phyloP scores from a whole-genome alignment of 2,113 vertebrate species.

The Tonatia bakeri region DNA sequence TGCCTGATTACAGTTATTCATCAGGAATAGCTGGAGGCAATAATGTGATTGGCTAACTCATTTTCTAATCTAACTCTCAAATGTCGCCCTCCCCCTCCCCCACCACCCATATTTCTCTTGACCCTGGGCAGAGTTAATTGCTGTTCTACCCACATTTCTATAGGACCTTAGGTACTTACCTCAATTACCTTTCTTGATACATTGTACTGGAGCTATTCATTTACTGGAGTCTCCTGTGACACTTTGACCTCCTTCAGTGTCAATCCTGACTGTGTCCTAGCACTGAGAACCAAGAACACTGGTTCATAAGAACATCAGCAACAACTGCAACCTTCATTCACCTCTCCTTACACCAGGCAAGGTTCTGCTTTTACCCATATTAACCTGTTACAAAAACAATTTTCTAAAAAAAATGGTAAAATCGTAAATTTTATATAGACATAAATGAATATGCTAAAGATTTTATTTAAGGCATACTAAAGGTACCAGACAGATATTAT shows the following conservation, averaged over 20 bases:
- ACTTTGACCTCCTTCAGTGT: slow-evolving; percentile 32
- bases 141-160: background rate
- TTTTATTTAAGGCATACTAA: background rate
- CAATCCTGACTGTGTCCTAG: background rate
- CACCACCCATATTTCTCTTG: slow-evolving; percentile 6
- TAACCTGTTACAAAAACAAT: background rate
- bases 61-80: background rate
- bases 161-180: background rate
- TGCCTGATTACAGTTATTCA: slow-evolving; percentile 51
- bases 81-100: background rate
- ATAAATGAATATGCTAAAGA: background rate
- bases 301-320: background rate
- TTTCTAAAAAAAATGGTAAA: background rate
- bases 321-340: background rate
- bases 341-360: background rate
- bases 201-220: slow-evolving; percentile 7
- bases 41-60: slow-evolving; percentile 1
- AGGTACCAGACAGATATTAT: background rate
- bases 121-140: background rate
- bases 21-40: background rate
- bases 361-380: background rate
- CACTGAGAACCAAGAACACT: background rate
- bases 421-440: background rate
- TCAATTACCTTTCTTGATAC: slow-evolving; percentile 46
- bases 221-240: slow-evolving; percentile 5